phyloP scores from a whole-genome alignment of 1,140 invertebrate genomes.

The Anastrepha obliqua region DNA sequence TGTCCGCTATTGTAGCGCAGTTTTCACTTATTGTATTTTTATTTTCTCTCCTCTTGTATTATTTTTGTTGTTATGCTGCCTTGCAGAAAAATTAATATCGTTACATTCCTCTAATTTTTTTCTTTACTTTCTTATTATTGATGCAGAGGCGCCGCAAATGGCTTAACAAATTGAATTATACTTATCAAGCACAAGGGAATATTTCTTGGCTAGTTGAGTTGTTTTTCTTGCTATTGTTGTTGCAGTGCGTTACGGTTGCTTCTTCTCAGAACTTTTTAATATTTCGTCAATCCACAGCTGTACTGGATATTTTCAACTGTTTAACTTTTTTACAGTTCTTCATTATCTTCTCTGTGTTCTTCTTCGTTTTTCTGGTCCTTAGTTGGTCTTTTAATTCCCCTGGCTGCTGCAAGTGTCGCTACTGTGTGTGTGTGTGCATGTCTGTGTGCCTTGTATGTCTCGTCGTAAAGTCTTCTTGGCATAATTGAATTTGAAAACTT shows the following conservation, averaged over 20 bases:
- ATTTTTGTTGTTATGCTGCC: no score
- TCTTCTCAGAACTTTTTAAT: no score
- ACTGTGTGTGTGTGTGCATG: no score
- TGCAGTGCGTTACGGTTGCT: constrained; percentile 1
- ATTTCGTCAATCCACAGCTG: neutral
- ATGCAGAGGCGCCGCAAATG: neutral
- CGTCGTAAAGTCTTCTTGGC: neutral
- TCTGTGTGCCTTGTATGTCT: neutral
- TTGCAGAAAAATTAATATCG: no score
- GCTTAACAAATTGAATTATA: constrained; percentile 49
- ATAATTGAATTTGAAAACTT: constrained; percentile 40
- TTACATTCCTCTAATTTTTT: neutral
- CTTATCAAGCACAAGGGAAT: neutral
- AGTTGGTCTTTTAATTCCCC: neutral
- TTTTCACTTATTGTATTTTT: no score
- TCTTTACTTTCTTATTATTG: neutral
- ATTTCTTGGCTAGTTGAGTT: neutral
- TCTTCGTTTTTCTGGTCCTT: neutral
- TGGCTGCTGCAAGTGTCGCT: neutral
- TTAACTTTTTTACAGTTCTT: neutral
- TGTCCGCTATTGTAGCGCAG: no score
- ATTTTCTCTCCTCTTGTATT: no score
- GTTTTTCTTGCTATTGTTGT: neutral
- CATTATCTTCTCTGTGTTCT: neutral
- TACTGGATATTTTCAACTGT: neutral